Evolutionary conservation across 2,113 vertebrate species (phyloP).

Genomic region (Oreotrochilus melanogaster): DNA sequence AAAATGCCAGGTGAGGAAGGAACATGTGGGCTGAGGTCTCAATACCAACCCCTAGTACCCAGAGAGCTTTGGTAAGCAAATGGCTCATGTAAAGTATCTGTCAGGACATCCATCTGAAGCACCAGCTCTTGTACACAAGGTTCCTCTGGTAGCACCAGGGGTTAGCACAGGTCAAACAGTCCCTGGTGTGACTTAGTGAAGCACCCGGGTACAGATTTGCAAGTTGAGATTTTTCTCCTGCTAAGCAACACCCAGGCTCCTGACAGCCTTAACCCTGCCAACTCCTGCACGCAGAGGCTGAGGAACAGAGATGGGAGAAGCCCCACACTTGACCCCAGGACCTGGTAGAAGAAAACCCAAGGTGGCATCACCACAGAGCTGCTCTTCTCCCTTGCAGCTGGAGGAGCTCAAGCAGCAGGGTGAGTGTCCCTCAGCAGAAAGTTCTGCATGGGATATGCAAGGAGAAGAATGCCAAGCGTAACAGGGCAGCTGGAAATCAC

Average conservation of each 20-base stretch:
- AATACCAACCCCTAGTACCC: not conserved
- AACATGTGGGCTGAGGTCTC: not conserved
- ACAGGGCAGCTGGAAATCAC: not conserved
- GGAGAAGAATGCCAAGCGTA: not conserved
- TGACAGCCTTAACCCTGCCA: not conserved
- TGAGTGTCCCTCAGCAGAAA: accelerated
- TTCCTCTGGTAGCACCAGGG: constrained; percentile 23
- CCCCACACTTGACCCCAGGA: not conserved
- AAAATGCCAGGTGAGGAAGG: accelerated
- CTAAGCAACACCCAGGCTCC: not conserved
- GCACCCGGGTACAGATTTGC: constrained; percentile 1
- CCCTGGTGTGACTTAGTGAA: constrained; percentile 13
- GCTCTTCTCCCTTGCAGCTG: not conserved
- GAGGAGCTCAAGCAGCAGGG: not conserved
- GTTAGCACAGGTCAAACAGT: constrained; percentile 58
- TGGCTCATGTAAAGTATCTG: not conserved
- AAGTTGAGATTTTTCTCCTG: constrained; percentile 50
- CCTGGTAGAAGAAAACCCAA: not conserved
- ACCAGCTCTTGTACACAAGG: constrained; percentile 7
- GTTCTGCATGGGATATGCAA: not conserved
- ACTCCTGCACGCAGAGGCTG: accelerated
- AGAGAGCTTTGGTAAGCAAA: constrained; percentile 12
- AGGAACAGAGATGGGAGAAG: not conserved
- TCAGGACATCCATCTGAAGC: not conserved
- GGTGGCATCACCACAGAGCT: not conserved